Base-by-base conservation (phyloP, 2,888 invertebrate genomes). In the Griposia aprilina region DNA sequence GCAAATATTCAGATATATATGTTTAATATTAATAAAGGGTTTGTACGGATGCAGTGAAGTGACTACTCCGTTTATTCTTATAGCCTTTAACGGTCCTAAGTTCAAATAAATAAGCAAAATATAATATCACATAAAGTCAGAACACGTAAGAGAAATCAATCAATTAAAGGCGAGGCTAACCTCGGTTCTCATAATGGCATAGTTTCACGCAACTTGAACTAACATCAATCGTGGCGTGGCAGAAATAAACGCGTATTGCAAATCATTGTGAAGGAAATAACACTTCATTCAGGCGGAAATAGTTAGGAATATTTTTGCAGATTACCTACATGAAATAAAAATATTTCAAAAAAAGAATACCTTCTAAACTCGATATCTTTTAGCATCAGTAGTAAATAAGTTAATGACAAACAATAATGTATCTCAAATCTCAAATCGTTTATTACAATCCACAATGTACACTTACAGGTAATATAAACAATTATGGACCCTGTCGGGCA, bases 81-180 rank as follows among this genome's bases (percentile, higher is more conserved):
- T 11, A 36, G 5, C 23, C 23, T 62, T 62, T 11, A 36, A 23
- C 20, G 36, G 5, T 36, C 26, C 59, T 57, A 5, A 60, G 15
- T 17, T 15, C 48, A 17, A 75, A 80, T 45, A 66, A 48, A 70
- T 15, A 36, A 73, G 0, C 17, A 20, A 11, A 69, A 41, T 41
- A 36, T 41, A 45, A 57, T 84, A 76, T 79, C 71, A 79, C 82
- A 70, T 26, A 66, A 81, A 78, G 55, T 41, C 57, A 66, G 45
- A 78, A 78, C 73, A 71, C 62, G 85, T 80, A 77, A 75, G 66
- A 80, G 77, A 78, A 91, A 93, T 93, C 90, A 92, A 93, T 93
- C 92, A 91, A 90, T 59, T 90, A 87, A 88, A 93, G 91, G 93
- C 90, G 93, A 87, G 92, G 89, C 81, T 84, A 88, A 85, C 91